phyloP scores from a whole-genome alignment of 2,888 invertebrate species.

The Actias luna region DNA sequence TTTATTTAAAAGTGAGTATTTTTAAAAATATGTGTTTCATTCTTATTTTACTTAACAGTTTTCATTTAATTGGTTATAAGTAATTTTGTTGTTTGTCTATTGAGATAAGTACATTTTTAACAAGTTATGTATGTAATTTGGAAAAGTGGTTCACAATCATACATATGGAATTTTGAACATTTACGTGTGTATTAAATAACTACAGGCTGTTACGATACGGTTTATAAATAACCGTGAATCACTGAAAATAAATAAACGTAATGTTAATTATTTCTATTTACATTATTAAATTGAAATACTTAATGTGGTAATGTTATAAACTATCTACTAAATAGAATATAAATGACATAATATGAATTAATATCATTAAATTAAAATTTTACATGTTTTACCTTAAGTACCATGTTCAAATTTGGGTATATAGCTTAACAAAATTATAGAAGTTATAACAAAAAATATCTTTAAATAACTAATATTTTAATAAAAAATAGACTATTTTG shows the following conservation, averaged over 20 bases:
- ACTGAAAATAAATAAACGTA: background rate
- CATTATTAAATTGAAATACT: background rate
- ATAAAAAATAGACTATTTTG: too few relatives aligned
- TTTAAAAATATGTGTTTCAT: background rate
- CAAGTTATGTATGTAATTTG: background rate
- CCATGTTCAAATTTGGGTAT: too few relatives aligned
- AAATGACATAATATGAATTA: too few relatives aligned
- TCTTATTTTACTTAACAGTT: too few relatives aligned
- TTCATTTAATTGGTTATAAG: background rate
- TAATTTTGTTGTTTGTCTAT: background rate
- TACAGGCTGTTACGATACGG: background rate
- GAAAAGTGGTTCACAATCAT: background rate
- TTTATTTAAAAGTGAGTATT: constrained; percentile 73
- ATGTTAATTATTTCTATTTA: background rate
- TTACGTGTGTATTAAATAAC: background rate
- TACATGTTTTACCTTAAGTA: too few relatives aligned
- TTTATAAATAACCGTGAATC: background rate
- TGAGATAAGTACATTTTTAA: background rate
- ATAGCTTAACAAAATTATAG: too few relatives aligned
- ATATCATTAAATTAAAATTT: too few relatives aligned
- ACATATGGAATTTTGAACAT: background rate
- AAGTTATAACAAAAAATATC: too few relatives aligned
- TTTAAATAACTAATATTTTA: too few relatives aligned
- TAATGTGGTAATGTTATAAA: too few relatives aligned
- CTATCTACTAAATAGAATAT: too few relatives aligned